Evolutionary conservation across 1,140 invertebrate genomes (phyloP), one percentile per base, ranked within the genome.

Genomic region (Pomacea maculata): DNA sequence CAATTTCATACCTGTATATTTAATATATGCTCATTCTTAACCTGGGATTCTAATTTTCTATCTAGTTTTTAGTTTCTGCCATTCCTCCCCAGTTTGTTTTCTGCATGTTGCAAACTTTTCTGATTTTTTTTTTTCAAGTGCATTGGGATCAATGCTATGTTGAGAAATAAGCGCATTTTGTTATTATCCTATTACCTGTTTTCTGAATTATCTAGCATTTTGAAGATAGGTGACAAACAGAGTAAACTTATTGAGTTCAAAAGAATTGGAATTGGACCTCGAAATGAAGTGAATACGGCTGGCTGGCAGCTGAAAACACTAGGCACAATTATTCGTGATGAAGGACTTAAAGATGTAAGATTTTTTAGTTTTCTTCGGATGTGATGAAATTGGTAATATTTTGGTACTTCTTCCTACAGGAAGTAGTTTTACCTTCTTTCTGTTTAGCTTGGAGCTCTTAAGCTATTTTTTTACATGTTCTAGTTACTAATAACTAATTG

Each of bases 261-360:
- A 34, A 82, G 76, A 34, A 74, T 83, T 63, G 87, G 87, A 25
- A 75, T 87, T 11, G 85, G 83, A 55, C 74, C 76, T 0, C 83
- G 25, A 52, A 85, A 86, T 83, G 82, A 45, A 17, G 80, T 78
- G 17, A 85, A 79, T 70, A 80, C 68, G 10, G 80, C 83, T 52
- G 85, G 86, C 64, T 86, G 85, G 85, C 81, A 80, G 45, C 65
- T 86, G 76, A 86, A 86, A 57, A 86, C 87, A 70, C 79, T 87
- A n/a, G 79, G 75, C 10, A 80, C 78, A 45, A 68, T 82, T 17
- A 68, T 87, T 9, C 25, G 78, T 65, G 83, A 85, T 63, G 80
- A 85, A 52, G 82, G 84, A 21, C 84, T 84, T 73, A 67, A 75
- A 77, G 83, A 83, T 67, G 86, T 87, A 75, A 81, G 81, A 75